Percentiles rank a stretch among this genome's conserved stretches.
Evolutionary conservation across 2,888 invertebrate genomes (phyloP).

Genomic region (Drosophila acutilabella): DNA sequence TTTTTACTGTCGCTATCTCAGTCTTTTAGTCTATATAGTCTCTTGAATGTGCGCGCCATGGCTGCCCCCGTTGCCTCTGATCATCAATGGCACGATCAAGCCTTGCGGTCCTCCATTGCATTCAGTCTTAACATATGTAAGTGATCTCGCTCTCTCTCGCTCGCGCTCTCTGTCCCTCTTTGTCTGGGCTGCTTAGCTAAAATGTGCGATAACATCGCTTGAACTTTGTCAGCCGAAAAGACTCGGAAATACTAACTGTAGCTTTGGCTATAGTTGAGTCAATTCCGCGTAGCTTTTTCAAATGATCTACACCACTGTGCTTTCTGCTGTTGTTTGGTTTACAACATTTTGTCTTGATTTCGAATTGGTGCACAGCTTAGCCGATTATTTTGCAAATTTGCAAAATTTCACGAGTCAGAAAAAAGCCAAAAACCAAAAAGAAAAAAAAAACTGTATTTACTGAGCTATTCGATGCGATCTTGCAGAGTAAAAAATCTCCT

Average conservation of each 20-base stretch:
- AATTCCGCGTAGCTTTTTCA: conserved; percentile 32
- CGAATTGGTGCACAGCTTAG: conserved; percentile 62
- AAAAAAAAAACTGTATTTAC: conserved; percentile 41
- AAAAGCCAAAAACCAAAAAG: not conserved
- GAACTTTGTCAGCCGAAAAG: conserved; percentile 70
- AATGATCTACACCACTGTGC: conserved; percentile 18
- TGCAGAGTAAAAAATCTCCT: not conserved
- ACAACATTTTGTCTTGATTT: conserved; percentile 65
- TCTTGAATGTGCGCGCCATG: conserved; percentile 21
- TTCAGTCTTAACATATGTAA: conserved; percentile 62
- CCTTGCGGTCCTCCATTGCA: conserved; percentile 38
- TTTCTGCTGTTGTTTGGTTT: not conserved
- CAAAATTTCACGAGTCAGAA: conserved; percentile 52
- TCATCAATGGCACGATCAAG: conserved; percentile 72
- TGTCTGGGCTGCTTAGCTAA: conserved; percentile 5
- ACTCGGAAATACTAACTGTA: conserved; percentile 46
- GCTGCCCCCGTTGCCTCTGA: conserved; percentile 52
- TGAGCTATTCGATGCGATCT: conserved; percentile 46
- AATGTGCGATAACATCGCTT: conserved; percentile 78
- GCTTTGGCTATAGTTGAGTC: conserved; percentile 17
- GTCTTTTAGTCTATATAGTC: conserved; percentile 24
- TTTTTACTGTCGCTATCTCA: conserved; percentile 34
- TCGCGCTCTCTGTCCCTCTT: conserved; percentile 20
- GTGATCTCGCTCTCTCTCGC: conserved; percentile 22
- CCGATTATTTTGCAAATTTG: conserved; percentile 67